Evolutionary conservation across 2,888 invertebrate species (phyloP), one percentile per base, ranked within the genome.

Genomic region (Drosophila merina): DNA sequence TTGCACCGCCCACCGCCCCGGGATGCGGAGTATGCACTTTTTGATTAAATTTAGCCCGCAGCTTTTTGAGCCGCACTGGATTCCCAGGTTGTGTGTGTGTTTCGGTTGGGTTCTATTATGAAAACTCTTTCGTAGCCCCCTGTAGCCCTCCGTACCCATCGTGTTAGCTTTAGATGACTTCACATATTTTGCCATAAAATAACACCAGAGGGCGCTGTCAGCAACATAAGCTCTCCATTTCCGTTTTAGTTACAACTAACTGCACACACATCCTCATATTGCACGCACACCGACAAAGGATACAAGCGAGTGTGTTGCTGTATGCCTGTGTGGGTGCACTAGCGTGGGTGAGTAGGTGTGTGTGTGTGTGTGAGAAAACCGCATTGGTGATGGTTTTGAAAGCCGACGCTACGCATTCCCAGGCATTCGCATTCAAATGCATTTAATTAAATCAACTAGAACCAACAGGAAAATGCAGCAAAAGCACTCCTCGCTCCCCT

Each of bases 371-470:
- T 48, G 38, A 44, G 77, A 73, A 75, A 44, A 75, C 82, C 79
- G 73, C 79, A 80, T 67, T 64, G 81, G 68, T 67, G 82, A 76
- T 71, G 76, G 68, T 72, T 74, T 74, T 48, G 44, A 58, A 68
- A 78, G 79, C 71, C 64, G 72, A 47, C 77, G 63, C 60, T 73
- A 76, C 69, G 77, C 74, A 77, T 74, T 82, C 62, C 68, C 77
- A 75, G 80, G 80, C 82, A 84, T 79, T 75, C 88, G 79, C 79
- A 88, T 88, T 85, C 88, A 85, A 88, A 88, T 85, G 78, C 88
- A 84, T 88, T 88, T 88, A 88, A 88, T 88, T 88, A 88, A 88
- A 88, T 88, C 88, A 88, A 85, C 84, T 84, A 77, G 77, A 77
- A 79, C 81, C 81, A 84, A 84, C 77, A 79, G 73, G 72, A 79